Evolutionary conservation across 2,797 vertebrate species (phyloP).

Genomic region (Tapirus indicus): DNA sequence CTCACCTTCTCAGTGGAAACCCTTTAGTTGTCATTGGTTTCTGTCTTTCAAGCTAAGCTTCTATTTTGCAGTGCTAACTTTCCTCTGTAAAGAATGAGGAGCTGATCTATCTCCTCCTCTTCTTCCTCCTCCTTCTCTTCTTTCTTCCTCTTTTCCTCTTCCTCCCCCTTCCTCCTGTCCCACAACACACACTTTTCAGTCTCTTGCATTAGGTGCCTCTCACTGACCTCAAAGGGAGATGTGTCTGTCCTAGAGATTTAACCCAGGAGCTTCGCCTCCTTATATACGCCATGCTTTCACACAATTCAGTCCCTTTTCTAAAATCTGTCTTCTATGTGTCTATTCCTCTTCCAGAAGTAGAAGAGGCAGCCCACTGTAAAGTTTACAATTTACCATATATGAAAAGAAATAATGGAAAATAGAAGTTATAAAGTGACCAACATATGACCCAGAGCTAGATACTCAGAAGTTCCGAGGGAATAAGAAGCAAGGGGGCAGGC

Average conservation of each 20-base stretch:
- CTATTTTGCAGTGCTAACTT: conserved; percentile 31
- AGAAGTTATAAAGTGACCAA: background rate
- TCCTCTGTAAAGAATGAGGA: background rate
- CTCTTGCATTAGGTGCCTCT: conserved; percentile 17
- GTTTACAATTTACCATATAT: background rate
- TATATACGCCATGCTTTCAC: background rate
- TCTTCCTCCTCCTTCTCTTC: background rate
- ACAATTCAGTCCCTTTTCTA: background rate
- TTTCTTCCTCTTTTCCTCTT: background rate
- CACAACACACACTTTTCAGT: background rate
- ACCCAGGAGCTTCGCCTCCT: background rate
- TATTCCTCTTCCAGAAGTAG: conserved; percentile 53
- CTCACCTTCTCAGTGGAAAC: background rate
- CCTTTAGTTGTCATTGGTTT: background rate
- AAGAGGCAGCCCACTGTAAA: background rate
- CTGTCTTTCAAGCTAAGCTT: conserved; percentile 40
- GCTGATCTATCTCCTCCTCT: background rate
- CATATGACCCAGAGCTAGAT: background rate
- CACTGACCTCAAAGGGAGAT: conserved; percentile 12
- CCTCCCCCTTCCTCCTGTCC: background rate
- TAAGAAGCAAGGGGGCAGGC: background rate
- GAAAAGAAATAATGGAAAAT: conserved; percentile 60
- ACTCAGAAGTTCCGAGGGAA: conserved; percentile 36
- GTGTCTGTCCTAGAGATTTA: conserved; percentile 11
- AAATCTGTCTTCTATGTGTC: background rate